Conservation (phyloP, 1,140 invertebrate species). For the Phymastichus coffea region DNA sequence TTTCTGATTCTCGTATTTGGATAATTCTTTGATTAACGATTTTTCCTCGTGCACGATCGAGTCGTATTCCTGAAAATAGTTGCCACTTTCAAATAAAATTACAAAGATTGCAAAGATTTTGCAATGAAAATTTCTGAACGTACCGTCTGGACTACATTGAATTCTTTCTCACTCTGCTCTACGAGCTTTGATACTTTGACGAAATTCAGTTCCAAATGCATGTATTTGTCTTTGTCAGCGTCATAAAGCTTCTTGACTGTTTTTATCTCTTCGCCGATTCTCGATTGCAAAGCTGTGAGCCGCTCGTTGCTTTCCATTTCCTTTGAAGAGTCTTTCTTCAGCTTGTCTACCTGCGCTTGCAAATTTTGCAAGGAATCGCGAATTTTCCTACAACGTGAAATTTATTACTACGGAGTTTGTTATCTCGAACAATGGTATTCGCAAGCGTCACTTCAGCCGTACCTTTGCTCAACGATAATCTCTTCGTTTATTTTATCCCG, state of each 20-base stretch:
- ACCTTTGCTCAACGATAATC: constrained; percentile 62
- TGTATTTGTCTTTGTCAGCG: constrained; percentile 39
- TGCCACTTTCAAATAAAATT: not conserved
- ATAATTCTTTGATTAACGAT: constrained; percentile 55
- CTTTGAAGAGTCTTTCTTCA: constrained; percentile 58
- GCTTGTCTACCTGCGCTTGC: constrained; percentile 56
- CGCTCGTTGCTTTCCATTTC: constrained; percentile 69
- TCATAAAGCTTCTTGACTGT: constrained; percentile 37
- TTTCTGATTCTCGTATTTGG: constrained; percentile 59
- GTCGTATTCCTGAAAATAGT: constrained; percentile 41
- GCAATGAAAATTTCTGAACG: too few species aligned
- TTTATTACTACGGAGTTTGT: too few species aligned
- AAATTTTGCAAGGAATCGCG: constrained; percentile 60
- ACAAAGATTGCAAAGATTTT: constrained; percentile 9
- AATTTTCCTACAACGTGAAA: constrained; percentile 52
- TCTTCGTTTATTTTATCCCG: constrained; percentile 66
- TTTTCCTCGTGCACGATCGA: constrained; percentile 40
- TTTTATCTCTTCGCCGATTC: constrained; percentile 59
- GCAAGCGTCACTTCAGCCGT: not conserved
- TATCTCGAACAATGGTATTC: not conserved
- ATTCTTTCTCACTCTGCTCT: constrained; percentile 62
- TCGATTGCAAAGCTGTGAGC: constrained; percentile 61
- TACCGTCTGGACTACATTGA: constrained; percentile 45
- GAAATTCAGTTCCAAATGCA: constrained; percentile 57
- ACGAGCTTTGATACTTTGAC: constrained; percentile 57